Percentiles rank a stretch among this genome's conserved stretches.
These are phyloP conservation scores for Acanthurus leucopareius DNA, from an alignment of 2,797 vertebrate species.

Conservation along the genomic window DNA sequence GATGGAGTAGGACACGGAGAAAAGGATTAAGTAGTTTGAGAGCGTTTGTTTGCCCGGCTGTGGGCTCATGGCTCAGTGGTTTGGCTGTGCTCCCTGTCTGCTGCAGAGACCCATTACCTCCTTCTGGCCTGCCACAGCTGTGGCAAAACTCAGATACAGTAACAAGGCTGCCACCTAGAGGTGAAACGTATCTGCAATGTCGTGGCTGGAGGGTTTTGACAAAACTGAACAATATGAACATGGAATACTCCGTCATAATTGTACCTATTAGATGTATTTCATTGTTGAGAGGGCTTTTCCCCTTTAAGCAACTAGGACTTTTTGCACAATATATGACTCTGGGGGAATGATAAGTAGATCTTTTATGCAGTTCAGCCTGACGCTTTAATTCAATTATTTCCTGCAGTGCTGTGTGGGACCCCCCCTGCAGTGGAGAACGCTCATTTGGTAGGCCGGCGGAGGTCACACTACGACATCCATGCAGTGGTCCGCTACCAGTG, in stretches of 20 bases:
- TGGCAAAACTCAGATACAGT: slow-evolving; percentile 13
- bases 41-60: slow-evolving; percentile 44
- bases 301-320: neutral
- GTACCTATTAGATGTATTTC: neutral
- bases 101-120: slow-evolving; percentile 51
- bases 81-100: slow-evolving; percentile 25
- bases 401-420: slow-evolving; percentile 92
- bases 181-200: neutral
- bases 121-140: slow-evolving; percentile 15
- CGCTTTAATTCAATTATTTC: neutral
- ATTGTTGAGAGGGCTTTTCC: too few relatives aligned
- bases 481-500: slow-evolving; percentile 95
- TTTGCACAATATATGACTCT: neutral
- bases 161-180: slow-evolving; percentile 76
- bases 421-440: slow-evolving; percentile 93
- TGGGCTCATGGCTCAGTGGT: neutral
- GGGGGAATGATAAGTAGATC: neutral
- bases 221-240: neutral
- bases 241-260: neutral
- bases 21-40: slow-evolving; percentile 39
- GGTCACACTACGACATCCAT: slow-evolving; percentile 93
- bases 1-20: slow-evolving; percentile 28
- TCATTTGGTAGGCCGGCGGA: slow-evolving; percentile 88
- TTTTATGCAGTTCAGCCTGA: neutral
- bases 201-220: neutral